A percentile compares a stretch with the other conserved stretches of the same genome.
phyloP scores from a whole-genome alignment of 1,140 invertebrate species.

The Philaenus spumarius region DNA sequence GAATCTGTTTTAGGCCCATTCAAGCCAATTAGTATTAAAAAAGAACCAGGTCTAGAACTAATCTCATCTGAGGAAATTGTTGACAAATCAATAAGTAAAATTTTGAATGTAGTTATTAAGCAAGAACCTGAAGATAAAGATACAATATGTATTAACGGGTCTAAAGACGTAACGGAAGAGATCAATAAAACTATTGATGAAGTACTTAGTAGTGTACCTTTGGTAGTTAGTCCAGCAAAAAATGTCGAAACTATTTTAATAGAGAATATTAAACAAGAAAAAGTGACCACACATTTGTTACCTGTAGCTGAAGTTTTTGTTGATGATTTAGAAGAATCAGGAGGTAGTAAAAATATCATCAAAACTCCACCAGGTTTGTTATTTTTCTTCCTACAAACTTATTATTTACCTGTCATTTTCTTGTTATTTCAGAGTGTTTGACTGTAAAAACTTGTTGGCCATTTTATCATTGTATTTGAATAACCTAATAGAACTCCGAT shows the following conservation, averaged over 20 bases:
- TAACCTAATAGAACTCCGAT: too few species aligned
- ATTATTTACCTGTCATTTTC: too few species aligned
- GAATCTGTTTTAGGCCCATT: conserved; percentile 33
- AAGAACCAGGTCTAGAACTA: conserved; percentile 45
- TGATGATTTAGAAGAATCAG: conserved; percentile 16
- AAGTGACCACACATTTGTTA: background rate
- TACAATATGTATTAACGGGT: background rate
- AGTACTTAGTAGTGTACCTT: background rate
- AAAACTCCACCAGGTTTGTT: background rate
- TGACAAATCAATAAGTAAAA: conserved; percentile 15
- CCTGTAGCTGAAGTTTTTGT: conserved; percentile 23
- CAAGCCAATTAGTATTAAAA: conserved; percentile 52
- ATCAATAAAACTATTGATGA: conserved; percentile 5
- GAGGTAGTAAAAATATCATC: background rate
- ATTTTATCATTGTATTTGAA: too few species aligned
- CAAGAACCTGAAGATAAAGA: background rate
- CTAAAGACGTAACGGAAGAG: background rate
- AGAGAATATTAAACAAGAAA: background rate
- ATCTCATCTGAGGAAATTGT: conserved; percentile 7
- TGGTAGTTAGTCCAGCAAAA: background rate
- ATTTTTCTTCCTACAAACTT: too few species aligned
- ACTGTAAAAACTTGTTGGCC: too few species aligned
- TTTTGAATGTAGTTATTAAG: conserved; percentile 15
- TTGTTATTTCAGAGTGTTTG: background rate
- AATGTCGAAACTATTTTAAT: background rate